phyloP scores from a whole-genome alignment of 2,888 invertebrate genomes.

The Orchestes rusci region DNA sequence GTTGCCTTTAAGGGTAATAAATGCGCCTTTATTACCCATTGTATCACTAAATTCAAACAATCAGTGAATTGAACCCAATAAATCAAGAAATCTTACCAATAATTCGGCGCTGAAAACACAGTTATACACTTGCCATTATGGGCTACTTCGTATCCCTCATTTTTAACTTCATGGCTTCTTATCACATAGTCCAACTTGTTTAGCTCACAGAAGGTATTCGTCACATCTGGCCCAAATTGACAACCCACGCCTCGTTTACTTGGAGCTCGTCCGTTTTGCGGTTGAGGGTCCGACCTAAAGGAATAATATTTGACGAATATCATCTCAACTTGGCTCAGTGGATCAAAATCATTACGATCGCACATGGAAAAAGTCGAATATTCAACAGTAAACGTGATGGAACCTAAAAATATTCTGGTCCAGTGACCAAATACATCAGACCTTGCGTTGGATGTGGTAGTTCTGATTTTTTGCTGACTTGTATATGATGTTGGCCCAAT shows the following conservation, averaged over 20 bases:
- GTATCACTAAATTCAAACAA: conserved; percentile 69
- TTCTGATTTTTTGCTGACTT: too few relatives aligned
- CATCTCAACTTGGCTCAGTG: too few relatives aligned
- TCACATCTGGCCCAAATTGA: conserved; percentile 98
- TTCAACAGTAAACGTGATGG: too few relatives aligned
- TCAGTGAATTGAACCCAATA: background rate
- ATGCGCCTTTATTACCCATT: conserved; percentile 98
- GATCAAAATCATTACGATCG: too few relatives aligned
- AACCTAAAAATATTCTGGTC: too few relatives aligned
- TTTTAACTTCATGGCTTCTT: conserved; percentile 96
- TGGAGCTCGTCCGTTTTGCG: conserved; percentile 76
- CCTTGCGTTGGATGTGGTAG: too few relatives aligned
- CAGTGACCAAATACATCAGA: too few relatives aligned
- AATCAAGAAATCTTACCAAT: conserved; percentile 62
- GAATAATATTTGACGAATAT: too few relatives aligned
- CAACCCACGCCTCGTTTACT: conserved; percentile 97
- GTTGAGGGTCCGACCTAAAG: conserved; percentile 98
- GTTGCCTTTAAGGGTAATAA: conserved; percentile 88
- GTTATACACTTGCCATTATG: conserved; percentile 96
- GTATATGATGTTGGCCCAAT: too few relatives aligned
- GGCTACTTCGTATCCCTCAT: conserved; percentile 90
- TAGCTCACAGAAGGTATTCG: conserved; percentile 69
- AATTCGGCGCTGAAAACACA: conserved; percentile 99
- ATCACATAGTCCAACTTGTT: conserved; percentile 93
- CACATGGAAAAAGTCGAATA: too few relatives aligned